Base-by-base conservation (phyloP, 2,888 invertebrate species). In the Drosophila formosana region DNA sequence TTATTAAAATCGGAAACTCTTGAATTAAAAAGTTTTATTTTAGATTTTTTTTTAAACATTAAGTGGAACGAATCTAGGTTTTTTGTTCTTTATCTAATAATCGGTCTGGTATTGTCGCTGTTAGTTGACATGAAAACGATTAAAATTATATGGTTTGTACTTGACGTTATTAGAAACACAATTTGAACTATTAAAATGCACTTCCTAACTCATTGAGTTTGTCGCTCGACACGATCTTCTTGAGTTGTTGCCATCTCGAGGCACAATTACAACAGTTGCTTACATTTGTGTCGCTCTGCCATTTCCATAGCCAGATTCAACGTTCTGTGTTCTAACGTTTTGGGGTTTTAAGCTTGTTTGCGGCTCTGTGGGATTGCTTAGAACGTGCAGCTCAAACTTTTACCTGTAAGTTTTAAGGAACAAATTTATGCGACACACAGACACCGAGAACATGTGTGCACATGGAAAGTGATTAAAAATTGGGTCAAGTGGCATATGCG, bases 401-500 rank as follows among this genome's bases (percentile, higher is more conserved):
- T 52, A 45, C 60, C 51, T 47, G 78, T 66, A 88, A 86, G 65
- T 88, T 85, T 88, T 72, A 80, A 84, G 88, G 66, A 68, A 88
- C 67, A 79, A 78, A 89, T 88, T 85, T 85, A 85, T 85, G 87
- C 71, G 64, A 58, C 60, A 72, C 49, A 56, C 39, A 61, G 39
- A 57, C 28, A 66, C 23, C 45, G 45, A 58, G 58, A 78, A 72
- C 79, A 78, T 88, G 82, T 88, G 79, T 74, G 82, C 76, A 76
- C 67, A 62, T 72, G 78, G 71, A 80, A 78, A 88, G 89, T 85
- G 85, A 89, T 85, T 85, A 89, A 87, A 89, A 85, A 85, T 89
- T 89, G 85, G 89, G 85, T 89, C 89, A 89, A 89, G 83, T 85
- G 86, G 86, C 88, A 84, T 82, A 76, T 88, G 87, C 83, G 83